phyloP scores from a whole-genome alignment of 2,113 vertebrate species.

The Ancistrus triradiatus region DNA sequence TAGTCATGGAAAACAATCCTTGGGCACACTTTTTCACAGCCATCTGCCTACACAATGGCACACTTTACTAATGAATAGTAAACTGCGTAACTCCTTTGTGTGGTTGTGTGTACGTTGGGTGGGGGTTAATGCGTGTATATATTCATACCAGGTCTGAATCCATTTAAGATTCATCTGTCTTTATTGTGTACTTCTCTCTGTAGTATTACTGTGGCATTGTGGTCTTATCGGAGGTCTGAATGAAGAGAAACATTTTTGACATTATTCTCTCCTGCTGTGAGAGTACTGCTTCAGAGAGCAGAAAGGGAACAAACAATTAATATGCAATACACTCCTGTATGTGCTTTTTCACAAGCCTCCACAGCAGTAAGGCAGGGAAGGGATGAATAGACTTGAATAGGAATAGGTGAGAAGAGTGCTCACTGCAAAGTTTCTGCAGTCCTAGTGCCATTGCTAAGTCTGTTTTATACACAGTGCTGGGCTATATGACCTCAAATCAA shows the following conservation, averaged over 20 bases:
- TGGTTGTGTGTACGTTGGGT: background rate
- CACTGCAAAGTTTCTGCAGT: too few species aligned
- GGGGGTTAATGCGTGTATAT: too few species aligned
- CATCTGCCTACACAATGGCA: background rate
- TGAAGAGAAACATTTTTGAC: background rate
- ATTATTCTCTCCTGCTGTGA: background rate
- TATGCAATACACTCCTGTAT: constrained; percentile 8
- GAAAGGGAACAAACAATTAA: constrained; percentile 18
- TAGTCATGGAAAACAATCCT: background rate
- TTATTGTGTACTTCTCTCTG: background rate
- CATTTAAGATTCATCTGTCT: background rate
- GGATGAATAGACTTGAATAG: background rate
- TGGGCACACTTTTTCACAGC: background rate
- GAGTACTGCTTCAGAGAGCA: background rate
- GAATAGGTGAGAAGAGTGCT: too few species aligned
- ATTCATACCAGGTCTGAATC: constrained; percentile 2
- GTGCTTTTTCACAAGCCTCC: background rate
- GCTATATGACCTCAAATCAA: too few species aligned
- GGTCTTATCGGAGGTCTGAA: constrained; percentile 7
- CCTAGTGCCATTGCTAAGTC: too few species aligned
- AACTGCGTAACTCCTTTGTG: constrained; percentile 4
- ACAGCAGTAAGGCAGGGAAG: background rate
- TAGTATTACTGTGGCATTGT: background rate
- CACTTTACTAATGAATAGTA: background rate
- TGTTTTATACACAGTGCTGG: too few species aligned